phyloP scores from a whole-genome alignment of 1,140 invertebrate genomes.

The Drosophila oshimai region DNA sequence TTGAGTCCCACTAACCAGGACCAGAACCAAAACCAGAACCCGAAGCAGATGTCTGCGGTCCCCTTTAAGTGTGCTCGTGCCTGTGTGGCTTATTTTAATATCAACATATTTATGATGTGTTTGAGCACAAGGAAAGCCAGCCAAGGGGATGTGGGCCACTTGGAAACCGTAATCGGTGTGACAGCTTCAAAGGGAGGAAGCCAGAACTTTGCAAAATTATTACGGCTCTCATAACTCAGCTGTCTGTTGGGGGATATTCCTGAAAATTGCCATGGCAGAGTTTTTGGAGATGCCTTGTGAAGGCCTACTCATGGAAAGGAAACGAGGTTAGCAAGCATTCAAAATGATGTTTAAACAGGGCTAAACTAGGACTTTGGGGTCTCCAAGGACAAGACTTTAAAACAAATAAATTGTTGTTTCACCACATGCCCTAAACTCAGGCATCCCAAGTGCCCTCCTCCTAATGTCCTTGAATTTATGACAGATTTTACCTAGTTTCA shows the following conservation, averaged over 20 bases:
- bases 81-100: conserved; percentile 40
- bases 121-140: conserved; percentile 10
- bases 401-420: too few species aligned
- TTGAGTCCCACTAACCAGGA: not conserved
- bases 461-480: too few species aligned
- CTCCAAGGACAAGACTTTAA: too few species aligned
- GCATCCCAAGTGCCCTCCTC: too few species aligned
- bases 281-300: not conserved
- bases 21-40: too few species aligned
- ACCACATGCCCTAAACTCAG: too few species aligned
- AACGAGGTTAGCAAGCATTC: too few species aligned
- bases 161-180: conserved; percentile 23
- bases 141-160: not conserved
- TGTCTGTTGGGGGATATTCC: not conserved
- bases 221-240: not conserved
- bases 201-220: not conserved
- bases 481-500: too few species aligned
- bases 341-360: too few species aligned
- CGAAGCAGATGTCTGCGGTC: not conserved
- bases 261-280: not conserved
- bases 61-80: not conserved
- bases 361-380: too few species aligned
- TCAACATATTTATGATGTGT: conserved; percentile 53
- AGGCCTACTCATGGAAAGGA: not conserved
- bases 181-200: not conserved